These are phyloP conservation scores for Bhutanitis thaidina DNA, from an alignment of 2,888 invertebrate genomes.

Conservation along the genomic window DNA sequence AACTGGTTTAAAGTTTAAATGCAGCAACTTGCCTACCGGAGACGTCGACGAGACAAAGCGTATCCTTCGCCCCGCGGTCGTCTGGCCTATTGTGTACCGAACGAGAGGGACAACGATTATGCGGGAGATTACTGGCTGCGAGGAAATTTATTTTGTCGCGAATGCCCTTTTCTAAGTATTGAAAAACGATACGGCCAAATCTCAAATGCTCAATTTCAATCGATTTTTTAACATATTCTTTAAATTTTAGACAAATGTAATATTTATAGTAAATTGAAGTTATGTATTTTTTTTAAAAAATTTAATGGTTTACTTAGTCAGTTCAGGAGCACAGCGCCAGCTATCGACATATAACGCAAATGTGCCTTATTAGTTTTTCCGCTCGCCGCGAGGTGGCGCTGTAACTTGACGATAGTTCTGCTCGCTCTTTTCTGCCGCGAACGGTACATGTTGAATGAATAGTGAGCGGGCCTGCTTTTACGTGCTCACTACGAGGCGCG, in stretches of 20 bases:
- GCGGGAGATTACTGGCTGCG: not conserved
- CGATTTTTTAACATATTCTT: no score
- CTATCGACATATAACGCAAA: constrained; percentile 43
- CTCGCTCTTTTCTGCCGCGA: constrained; percentile 36
- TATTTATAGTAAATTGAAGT: no score
- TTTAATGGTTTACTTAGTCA: no score
- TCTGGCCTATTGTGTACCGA: constrained; percentile 52
- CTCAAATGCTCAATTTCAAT: no score
- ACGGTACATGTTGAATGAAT: constrained; percentile 57
- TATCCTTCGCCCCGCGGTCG: constrained; percentile 51
- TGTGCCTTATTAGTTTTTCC: constrained; percentile 45
- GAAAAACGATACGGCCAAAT: no score
- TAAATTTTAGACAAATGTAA: no score
- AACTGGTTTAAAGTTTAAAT: constrained; percentile 63
- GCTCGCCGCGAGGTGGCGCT: constrained; percentile 66
- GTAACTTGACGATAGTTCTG: constrained; percentile 41
- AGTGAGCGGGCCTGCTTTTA: constrained; percentile 53
- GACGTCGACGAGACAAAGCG: constrained; percentile 43
- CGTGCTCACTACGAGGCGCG: constrained; percentile 50
- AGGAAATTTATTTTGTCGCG: no score
- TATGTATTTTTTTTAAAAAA: no score
- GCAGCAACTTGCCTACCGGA: constrained; percentile 28
- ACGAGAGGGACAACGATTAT: constrained; percentile 22
- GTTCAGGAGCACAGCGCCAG: constrained; percentile 37
- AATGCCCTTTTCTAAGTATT: no score